Base-by-base conservation (phyloP, 2,888 invertebrate genomes). In the Noctua pronuba region DNA sequence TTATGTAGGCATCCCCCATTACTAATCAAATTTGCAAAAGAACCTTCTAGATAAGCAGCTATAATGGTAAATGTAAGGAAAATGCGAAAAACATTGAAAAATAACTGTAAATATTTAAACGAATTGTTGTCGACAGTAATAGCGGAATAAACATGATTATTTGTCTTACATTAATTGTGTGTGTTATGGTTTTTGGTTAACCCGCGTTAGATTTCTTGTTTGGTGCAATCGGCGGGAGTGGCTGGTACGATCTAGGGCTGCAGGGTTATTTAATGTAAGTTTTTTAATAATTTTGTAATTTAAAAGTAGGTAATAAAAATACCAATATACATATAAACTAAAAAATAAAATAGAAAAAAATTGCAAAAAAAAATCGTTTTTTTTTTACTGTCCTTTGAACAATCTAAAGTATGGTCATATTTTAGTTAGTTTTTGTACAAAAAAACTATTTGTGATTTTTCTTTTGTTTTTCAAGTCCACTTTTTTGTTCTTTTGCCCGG, bases 21-120 rank as follows among this genome's bases (percentile, higher is more conserved):
- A 28, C 28, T 73, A 74, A 78, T 78, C 44, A 35, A 77, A 77
- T 55, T 80, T 81, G 75, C 74, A 28, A 46, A 52, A 55, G 55
- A 55, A 41, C 46, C 18, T 46, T 21, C 8, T 0, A 35, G 8
- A 58, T 55, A 16, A 16, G 16, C 64, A 79, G 6, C 41, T 65
- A n/a, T 62, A 78, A 68, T 72, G 18, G 41, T 28, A 5, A 31
- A 62, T 44, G 28, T 65, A 44, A 31, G 1, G n/a, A 72, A 58
- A 46, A 58, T 18, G 4, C 5, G n/a, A 38, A 60, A n/a, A 52
- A 69, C 72, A 79, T 35, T 2, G 21, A 79, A 69, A 58, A 38
- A 65, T 69, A n/a, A 44, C 18, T 79, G 84, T 73, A 21, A 52
- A 38, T 38, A 18, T 21, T 52, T 38, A 44, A 38, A 46, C 73